Conservation (phyloP, 35 echinoderm and acorn worm species). For the Eucidaris tribuloides region DNA sequence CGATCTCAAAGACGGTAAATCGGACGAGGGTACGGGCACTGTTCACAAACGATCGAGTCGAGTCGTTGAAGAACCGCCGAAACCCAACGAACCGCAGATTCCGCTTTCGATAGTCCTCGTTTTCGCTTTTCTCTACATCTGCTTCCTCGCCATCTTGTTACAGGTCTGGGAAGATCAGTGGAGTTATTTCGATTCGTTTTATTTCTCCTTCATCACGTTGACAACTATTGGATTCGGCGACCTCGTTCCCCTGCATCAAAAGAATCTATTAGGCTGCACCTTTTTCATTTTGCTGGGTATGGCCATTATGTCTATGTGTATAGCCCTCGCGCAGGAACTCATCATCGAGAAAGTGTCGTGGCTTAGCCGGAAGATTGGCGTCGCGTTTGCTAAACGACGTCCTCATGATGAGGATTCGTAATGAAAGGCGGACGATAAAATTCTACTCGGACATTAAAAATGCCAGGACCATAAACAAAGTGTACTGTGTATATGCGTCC, state of each 20-base stretch:
- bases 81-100: slow-evolving; percentile 20
- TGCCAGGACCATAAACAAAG: too few species aligned
- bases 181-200: slow-evolving; percentile 68
- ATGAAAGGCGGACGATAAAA: too few species aligned
- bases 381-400: slow-evolving; percentile 45
- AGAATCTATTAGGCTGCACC: slow-evolving; percentile 52
- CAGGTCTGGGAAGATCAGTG: slow-evolving; percentile 58
- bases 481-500: too few species aligned
- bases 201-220: slow-evolving; percentile 72
- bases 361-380: slow-evolving; percentile 62
- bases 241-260: slow-evolving; percentile 69
- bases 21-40: not conserved
- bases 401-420: too few species aligned
- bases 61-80: slow-evolving; percentile 19
- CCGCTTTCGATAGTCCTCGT: slow-evolving; percentile 53
- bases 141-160: slow-evolving; percentile 32
- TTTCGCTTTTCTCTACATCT: slow-evolving; percentile 62
- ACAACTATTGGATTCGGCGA: slow-evolving; percentile 81
- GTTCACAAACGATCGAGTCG: not conserved
- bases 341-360: slow-evolving; percentile 58
- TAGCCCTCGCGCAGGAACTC: slow-evolving; percentile 62
- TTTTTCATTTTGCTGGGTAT: slow-evolving; percentile 75
- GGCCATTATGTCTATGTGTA: slow-evolving; percentile 86
- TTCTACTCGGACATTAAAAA: too few species aligned
- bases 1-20: slow-evolving; percentile 2